Percentiles rank a stretch among this genome's conserved stretches.
Conservation (phyloP, 2,888 invertebrate species). For the Vesta saturnalis region DNA sequence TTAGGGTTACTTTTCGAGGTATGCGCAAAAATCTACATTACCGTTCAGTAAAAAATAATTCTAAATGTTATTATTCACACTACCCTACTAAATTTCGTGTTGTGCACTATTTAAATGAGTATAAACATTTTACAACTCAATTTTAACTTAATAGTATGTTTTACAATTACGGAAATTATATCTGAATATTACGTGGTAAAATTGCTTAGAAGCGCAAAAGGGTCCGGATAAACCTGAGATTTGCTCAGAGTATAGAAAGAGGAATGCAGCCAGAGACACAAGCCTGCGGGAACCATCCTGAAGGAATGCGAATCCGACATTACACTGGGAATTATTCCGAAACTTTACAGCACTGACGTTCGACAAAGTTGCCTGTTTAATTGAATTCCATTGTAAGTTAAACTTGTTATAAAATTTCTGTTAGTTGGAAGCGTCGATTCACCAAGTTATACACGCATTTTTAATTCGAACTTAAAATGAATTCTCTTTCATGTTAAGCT, state of each 20-base stretch:
- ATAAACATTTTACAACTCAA: too few species aligned
- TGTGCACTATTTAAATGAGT: too few species aligned
- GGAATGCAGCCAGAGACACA: slow-evolving; percentile 39
- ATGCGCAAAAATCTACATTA: too few species aligned
- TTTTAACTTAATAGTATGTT: too few species aligned
- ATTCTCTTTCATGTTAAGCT: slow-evolving; percentile 22
- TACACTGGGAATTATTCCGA: slow-evolving; percentile 55
- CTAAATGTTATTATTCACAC: too few species aligned
- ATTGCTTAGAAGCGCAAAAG: slow-evolving; percentile 16
- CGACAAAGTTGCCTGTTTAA: slow-evolving; percentile 57
- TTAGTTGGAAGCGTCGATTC: slow-evolving; percentile 37
- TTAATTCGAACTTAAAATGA: slow-evolving; percentile 30
- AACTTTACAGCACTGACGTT: slow-evolving; percentile 53
- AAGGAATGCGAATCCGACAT: slow-evolving; percentile 53
- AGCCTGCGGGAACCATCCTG: slow-evolving; percentile 45
- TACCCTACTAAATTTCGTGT: too few species aligned
- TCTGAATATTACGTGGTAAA: slow-evolving; percentile 19
- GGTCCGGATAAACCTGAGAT: slow-evolving; percentile 24
- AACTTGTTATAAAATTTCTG: slow-evolving; percentile 53
- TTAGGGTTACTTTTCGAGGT: too few species aligned
- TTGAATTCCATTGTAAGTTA: slow-evolving; percentile 59
- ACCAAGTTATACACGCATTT: slow-evolving; percentile 33
- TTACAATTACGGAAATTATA: not conserved
- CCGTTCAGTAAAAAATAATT: too few species aligned
- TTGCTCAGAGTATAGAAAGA: slow-evolving; percentile 22